These are phyloP conservation scores for Drosophila dunni DNA, from an alignment of 1,140 invertebrate species.

Conservation along the genomic window DNA sequence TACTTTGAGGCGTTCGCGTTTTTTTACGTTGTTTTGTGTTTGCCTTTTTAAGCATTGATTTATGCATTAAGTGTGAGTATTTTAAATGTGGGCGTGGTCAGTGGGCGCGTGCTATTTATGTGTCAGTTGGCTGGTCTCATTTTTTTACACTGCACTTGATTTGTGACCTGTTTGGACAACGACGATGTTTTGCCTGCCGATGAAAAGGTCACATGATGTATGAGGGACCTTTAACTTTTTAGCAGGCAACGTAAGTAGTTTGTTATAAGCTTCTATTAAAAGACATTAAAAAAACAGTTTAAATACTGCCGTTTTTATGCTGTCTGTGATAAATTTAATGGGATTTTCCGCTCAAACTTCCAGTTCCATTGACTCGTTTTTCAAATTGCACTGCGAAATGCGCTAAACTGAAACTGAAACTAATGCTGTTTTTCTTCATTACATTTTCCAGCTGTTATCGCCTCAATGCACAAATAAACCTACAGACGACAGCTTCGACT, in stretches of 20 bases:
- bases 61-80: slow-evolving; percentile 62
- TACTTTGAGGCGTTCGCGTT: slow-evolving; percentile 34
- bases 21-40: background rate
- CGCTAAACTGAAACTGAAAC: slow-evolving; percentile 9
- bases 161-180: slow-evolving; percentile 56
- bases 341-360: slow-evolving; percentile 51
- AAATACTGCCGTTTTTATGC: slow-evolving; percentile 51
- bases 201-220: slow-evolving; percentile 70
- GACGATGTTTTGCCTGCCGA: slow-evolving; percentile 3
- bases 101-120: slow-evolving; percentile 56
- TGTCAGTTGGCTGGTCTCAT: slow-evolving; percentile 30
- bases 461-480: slow-evolving; percentile 10
- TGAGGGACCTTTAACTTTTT: slow-evolving; percentile 56
- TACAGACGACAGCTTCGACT: slow-evolving; percentile 18
- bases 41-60: slow-evolving; percentile 66
- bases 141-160: slow-evolving; percentile 65
- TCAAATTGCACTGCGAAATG: slow-evolving; percentile 47
- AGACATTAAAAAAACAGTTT: slow-evolving; percentile 58
- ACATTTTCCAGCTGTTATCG: slow-evolving; percentile 28
- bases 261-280: slow-evolving; percentile 42
- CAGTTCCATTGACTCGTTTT: slow-evolving; percentile 18
- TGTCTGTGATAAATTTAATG: slow-evolving; percentile 60
- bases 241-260: slow-evolving; percentile 39
- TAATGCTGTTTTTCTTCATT: slow-evolving; percentile 1
- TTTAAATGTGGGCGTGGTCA: slow-evolving; percentile 65